Conservation (phyloP, 1,140 invertebrate genomes). For the Eumaeus atala region DNA sequence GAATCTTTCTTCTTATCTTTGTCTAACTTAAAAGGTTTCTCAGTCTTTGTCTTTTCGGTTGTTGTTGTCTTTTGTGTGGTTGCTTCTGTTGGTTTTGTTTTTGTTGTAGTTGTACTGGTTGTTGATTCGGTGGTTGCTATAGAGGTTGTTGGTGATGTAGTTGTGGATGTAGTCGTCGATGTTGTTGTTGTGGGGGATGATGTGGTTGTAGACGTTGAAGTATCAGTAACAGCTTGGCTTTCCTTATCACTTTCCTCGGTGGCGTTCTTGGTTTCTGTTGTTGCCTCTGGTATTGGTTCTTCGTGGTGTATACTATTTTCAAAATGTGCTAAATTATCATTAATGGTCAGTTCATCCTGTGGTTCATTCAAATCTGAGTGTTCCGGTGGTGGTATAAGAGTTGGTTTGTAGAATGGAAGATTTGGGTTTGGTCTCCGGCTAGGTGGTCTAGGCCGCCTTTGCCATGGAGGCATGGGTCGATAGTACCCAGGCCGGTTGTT, state of each 20-base stretch:
- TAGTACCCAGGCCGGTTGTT: constrained; percentile 73
- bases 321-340: constrained; percentile 53
- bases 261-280: constrained; percentile 26
- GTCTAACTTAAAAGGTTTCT: constrained; percentile 44
- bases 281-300: constrained; percentile 27
- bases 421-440: constrained; percentile 66
- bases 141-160: too few species aligned
- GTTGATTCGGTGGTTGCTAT: constrained; percentile 31
- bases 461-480: constrained; percentile 77
- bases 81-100: constrained; percentile 32
- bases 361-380: constrained; percentile 41
- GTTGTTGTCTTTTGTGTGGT: constrained; percentile 36
- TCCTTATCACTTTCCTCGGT: constrained; percentile 39
- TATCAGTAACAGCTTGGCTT: constrained; percentile 26
- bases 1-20: constrained; percentile 57
- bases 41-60: constrained; percentile 43
- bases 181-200: constrained; percentile 30
- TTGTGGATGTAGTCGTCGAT: constrained; percentile 33
- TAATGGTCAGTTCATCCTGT: constrained; percentile 36
- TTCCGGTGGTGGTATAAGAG: constrained; percentile 41
- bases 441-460: constrained; percentile 71
- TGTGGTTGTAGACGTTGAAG: constrained; percentile 32
- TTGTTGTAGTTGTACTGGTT: constrained; percentile 32
- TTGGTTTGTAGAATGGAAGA: constrained; percentile 65
- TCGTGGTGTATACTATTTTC: constrained; percentile 53